phyloP scores from a whole-genome alignment of 2,797 vertebrate species.

The Synaphobranchus kaupii region DNA sequence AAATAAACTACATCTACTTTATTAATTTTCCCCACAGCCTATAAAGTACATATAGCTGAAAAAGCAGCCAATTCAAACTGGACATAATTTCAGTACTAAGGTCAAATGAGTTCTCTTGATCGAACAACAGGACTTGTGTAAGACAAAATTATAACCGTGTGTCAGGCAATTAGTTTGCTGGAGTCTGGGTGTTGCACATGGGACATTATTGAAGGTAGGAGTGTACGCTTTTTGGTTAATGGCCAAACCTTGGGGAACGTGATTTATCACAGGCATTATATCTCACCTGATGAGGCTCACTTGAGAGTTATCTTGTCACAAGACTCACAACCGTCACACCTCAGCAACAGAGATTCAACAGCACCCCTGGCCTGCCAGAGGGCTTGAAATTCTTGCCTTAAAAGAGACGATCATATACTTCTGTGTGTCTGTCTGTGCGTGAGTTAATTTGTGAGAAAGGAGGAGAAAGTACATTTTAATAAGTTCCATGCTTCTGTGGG shows the following conservation, averaged over 20 bases:
- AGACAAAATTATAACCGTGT: constrained; percentile 9
- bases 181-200: background rate
- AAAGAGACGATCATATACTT: background rate
- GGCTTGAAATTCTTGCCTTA: constrained; percentile 7
- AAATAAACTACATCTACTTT: no score
- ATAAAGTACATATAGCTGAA: background rate
- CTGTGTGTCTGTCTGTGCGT: background rate
- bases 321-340: background rate
- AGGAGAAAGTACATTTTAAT: background rate
- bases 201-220: background rate
- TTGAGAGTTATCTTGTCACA: background rate
- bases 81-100: background rate
- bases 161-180: background rate
- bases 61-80: background rate
- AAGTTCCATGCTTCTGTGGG: background rate
- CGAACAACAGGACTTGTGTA: constrained; percentile 3
- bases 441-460: background rate
- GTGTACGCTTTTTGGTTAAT: background rate
- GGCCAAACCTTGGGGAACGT: background rate
- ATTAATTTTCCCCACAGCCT: background rate
- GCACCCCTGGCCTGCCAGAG: background rate
- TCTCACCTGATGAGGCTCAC: background rate
- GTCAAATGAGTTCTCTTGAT: background rate
- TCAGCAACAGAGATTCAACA: background rate
- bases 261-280: constrained; percentile 1